These are phyloP conservation scores for Bruchidius siliquastri DNA, from an alignment of 2,888 invertebrate species.

Conservation along the genomic window DNA sequence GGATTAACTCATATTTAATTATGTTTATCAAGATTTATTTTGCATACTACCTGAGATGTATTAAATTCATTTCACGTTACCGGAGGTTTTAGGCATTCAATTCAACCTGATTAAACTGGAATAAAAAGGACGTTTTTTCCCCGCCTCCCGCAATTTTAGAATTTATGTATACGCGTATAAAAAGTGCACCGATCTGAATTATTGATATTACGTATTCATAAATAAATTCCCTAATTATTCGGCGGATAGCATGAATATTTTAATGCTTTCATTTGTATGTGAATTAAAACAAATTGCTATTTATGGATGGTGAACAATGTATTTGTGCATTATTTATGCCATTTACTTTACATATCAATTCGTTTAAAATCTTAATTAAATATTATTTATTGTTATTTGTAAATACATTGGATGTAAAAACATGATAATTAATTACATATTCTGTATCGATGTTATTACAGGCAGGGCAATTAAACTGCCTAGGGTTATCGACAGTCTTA, in stretches of 20 bases:
- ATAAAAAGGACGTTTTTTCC: neutral
- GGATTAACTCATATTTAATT: no score
- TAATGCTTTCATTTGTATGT: slow-evolving; percentile 6
- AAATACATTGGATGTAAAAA: slow-evolving; percentile 11
- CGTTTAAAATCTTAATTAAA: slow-evolving; percentile 23
- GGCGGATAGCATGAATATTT: slow-evolving; percentile 9
- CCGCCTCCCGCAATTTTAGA: neutral
- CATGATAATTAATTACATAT: slow-evolving; percentile 3
- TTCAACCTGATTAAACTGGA: neutral
- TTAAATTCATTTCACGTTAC: no score
- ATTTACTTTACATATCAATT: slow-evolving; percentile 20
- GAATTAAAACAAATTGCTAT: slow-evolving; percentile 11
- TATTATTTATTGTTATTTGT: slow-evolving; percentile 19
- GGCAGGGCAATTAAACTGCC: slow-evolving; percentile 2
- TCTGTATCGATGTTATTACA: neutral
- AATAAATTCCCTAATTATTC: slow-evolving; percentile 8
- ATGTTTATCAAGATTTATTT: no score
- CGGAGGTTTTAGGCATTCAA: neutral
- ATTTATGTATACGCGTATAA: neutral
- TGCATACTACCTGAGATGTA: no score
- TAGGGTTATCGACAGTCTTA: slow-evolving; percentile 6
- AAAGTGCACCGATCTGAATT: neutral
- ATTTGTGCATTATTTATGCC: slow-evolving; percentile 17
- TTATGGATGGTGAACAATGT: slow-evolving; percentile 9
- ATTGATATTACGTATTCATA: neutral